phyloP scores from a whole-genome alignment of 2,888 invertebrate species.

The Drosophila subsilvestris region DNA sequence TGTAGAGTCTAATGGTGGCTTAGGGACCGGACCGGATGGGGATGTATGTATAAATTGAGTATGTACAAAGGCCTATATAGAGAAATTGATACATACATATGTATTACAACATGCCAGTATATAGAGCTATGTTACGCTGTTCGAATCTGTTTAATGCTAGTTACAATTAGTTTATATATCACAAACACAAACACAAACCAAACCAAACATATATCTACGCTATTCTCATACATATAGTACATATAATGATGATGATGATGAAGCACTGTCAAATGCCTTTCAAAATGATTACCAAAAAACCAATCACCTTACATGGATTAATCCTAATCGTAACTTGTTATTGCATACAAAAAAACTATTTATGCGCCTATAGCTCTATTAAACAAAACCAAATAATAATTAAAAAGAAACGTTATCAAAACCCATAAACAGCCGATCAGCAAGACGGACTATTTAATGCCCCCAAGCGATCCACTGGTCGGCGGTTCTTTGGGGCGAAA shows the following conservation, averaged over 20 bases:
- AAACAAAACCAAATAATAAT: slow-evolving; percentile 28
- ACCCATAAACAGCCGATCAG: slow-evolving; percentile 9
- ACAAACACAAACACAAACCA: too few relatives aligned
- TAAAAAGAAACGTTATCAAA: slow-evolving; percentile 27
- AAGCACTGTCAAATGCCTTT: slow-evolving; percentile 73
- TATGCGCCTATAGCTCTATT: slow-evolving; percentile 45
- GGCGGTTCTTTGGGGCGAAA: slow-evolving; percentile 8
- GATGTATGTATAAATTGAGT: slow-evolving; percentile 43
- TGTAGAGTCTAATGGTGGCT: slow-evolving; percentile 13
- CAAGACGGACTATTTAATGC: neutral
- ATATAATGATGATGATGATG: slow-evolving; percentile 9
- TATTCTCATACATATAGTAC: slow-evolving; percentile 33
- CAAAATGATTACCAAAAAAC: slow-evolving; percentile 58
- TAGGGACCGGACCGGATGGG: slow-evolving; percentile 1
- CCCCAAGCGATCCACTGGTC: slow-evolving; percentile 1
- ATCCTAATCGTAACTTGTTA: slow-evolving; percentile 71
- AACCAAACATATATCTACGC: slow-evolving; percentile 38
- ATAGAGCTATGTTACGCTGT: slow-evolving; percentile 65
- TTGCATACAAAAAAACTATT: slow-evolving; percentile 58
- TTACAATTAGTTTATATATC: slow-evolving; percentile 55
- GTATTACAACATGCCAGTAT: slow-evolving; percentile 30
- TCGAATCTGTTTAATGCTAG: slow-evolving; percentile 65
- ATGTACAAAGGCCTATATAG: slow-evolving; percentile 42
- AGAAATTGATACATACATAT: slow-evolving; percentile 19
- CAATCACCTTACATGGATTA: slow-evolving; percentile 41